Percentiles rank a stretch among this genome's conserved stretches.
Evolutionary conservation across 1,140 invertebrate genomes (phyloP).

Genomic region (Papilio polytes): DNA sequence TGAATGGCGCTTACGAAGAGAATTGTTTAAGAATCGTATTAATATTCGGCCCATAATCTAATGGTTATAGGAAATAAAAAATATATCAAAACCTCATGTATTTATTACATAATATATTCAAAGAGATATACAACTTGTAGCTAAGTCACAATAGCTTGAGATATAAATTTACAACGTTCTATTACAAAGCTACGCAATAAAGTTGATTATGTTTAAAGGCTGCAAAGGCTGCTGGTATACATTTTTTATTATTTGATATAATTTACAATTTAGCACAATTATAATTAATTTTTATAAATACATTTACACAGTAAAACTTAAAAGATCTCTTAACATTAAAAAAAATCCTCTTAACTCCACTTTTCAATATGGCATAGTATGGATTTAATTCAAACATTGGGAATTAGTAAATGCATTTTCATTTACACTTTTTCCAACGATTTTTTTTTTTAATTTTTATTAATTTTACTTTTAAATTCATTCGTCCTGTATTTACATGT

Average conservation of each 20-base stretch:
- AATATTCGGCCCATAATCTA: too few relatives aligned
- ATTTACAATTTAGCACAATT: neutral
- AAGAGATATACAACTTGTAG: neutral
- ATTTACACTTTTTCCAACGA: too few relatives aligned
- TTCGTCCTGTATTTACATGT: neutral
- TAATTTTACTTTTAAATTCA: neutral
- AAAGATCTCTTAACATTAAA: neutral
- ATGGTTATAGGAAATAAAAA: too few relatives aligned
- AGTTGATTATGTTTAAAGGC: neutral
- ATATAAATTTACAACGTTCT: neutral
- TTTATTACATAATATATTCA: conserved; percentile 25
- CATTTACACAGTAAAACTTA: neutral
- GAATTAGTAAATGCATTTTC: neutral
- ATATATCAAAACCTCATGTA: neutral
- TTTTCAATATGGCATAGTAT: neutral
- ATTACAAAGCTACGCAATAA: neutral
- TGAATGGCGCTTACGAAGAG: too few relatives aligned
- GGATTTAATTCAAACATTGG: neutral
- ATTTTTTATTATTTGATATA: neutral
- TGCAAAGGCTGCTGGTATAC: neutral
- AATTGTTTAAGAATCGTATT: too few relatives aligned
- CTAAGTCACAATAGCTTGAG: neutral
- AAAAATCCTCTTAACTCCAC: too few relatives aligned
- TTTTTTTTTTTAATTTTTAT: neutral
- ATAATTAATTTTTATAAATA: neutral